A percentile compares a stretch with the other conserved stretches of the same genome.
These are phyloP conservation scores for Tiliacea aurago DNA, from an alignment of 2,888 invertebrate species.

Conservation along the genomic window DNA sequence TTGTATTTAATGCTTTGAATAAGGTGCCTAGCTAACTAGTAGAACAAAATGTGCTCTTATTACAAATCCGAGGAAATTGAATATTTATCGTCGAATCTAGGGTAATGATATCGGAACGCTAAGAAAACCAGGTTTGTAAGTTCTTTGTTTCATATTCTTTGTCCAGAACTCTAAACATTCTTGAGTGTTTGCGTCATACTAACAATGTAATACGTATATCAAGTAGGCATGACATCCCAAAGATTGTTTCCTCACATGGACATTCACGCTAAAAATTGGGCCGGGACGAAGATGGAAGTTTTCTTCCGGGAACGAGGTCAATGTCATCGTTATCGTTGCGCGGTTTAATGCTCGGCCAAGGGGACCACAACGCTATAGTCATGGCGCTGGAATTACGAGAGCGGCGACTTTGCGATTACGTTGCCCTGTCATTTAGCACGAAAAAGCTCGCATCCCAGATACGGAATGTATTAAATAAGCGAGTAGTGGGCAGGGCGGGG, in stretches of 20 bases:
- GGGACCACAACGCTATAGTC: constrained; percentile 64
- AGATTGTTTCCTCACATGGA: constrained; percentile 28
- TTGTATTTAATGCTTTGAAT: not conserved
- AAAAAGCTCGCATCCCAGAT: constrained; percentile 88
- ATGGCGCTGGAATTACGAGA: constrained; percentile 70
- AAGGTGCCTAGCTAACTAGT: not conserved
- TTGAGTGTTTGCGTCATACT: constrained; percentile 1
- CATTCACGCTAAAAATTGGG: constrained; percentile 60
- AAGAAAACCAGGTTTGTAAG: not conserved
- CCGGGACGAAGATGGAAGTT: constrained; percentile 70
- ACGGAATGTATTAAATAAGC: constrained; percentile 89
- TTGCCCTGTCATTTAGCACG: constrained; percentile 86
- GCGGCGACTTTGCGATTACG: constrained; percentile 79
- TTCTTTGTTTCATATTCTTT: constrained; percentile 20
- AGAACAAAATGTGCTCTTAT: not conserved
- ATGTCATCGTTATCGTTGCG: constrained; percentile 76
- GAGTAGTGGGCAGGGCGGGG: constrained; percentile 82
- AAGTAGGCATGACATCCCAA: constrained; percentile 16
- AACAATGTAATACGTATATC: constrained; percentile 2
- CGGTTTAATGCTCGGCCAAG: constrained; percentile 68
- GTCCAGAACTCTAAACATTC: not conserved
- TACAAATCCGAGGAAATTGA: not conserved
- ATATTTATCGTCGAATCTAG: not conserved
- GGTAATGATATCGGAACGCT: not conserved
- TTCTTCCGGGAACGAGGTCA: constrained; percentile 77